Base-by-base conservation (phyloP, 2,888 invertebrate genomes). In the Apodemia duryi region DNA sequence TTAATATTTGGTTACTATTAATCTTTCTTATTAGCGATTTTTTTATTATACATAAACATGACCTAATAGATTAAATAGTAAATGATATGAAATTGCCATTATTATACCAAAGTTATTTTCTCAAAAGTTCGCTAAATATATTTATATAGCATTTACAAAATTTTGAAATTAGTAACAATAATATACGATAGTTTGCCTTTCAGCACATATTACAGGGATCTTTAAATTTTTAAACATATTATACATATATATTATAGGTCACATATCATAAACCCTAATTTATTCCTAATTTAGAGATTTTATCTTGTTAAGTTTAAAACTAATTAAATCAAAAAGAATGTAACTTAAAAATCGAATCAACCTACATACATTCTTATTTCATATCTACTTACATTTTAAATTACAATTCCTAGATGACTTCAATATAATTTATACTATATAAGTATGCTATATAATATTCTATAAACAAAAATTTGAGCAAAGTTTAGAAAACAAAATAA, bases 361-460 rank as follows among this genome's bases (percentile, higher is more conserved):
- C 11, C 46, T 13, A 46, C 46, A 13, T 46, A 46, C 46, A 13
- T 46, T 46, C 46, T 46, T 46, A 54, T 54, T 10, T 32, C 28
- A 29, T 54, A 54, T 29, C 29, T 54, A 13, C 28, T 54, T 54
- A 54, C 28, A 54, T 29, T 9, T 28, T 54, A 54, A 13, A 29
- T 54, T 54, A 78, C 73, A 79, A 79, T 77, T 76, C 74, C 76
- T 81, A 79, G 74, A 71, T 68, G 70, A 74, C 72, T 63, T 62
- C 13, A 46, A 67, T 46, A 57, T 43, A 61, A 21, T 43, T 46
- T 49, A 60, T 64, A 60, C 11, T 46, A 46, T 41, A 46, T 29
- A 46, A 61, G n/a, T 61, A 28, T 10, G 49, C 28, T 63, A 41
- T 52, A n/a, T 51, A 9, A 52, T 57, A 11, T 57, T 13, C 54